A percentile compares a stretch with the other conserved stretches of the same genome.
Evolutionary conservation across 1,140 invertebrate genomes (phyloP).

Genomic region (Argopecten irradians): DNA sequence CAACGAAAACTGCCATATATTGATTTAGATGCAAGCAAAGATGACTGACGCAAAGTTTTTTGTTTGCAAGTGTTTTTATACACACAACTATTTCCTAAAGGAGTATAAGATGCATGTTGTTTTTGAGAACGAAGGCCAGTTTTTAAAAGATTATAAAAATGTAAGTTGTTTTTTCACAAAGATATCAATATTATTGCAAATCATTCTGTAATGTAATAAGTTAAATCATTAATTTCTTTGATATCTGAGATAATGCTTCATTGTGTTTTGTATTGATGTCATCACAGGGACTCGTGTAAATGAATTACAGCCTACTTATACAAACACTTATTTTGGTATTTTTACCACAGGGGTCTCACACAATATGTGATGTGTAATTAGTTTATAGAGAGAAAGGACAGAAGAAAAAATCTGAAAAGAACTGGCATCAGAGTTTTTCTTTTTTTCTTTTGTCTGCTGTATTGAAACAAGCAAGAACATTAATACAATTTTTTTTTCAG

Average conservation of each 20-base stretch:
- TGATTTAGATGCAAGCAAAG: too few relatives aligned
- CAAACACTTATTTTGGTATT: background rate
- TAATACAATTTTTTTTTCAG: constrained; percentile 45
- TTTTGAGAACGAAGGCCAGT: constrained; percentile 36
- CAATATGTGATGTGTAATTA: too few relatives aligned
- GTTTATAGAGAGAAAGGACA: too few relatives aligned
- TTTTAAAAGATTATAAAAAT: constrained; percentile 37
- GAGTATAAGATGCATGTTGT: constrained; percentile 51
- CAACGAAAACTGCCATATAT: too few relatives aligned
- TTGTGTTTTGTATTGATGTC: background rate
- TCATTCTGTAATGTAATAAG: background rate
- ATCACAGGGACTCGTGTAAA: background rate
- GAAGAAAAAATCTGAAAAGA: background rate
- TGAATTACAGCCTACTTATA: background rate
- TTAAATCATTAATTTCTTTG: background rate
- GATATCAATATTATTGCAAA: background rate
- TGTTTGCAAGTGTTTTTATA: constrained; percentile 54
- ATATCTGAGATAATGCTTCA: background rate
- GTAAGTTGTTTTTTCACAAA: background rate
- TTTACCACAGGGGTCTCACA: too few relatives aligned
- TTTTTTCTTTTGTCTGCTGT: background rate
- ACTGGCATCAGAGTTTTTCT: background rate
- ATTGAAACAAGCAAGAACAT: background rate
- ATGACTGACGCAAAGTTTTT: constrained; percentile 28
- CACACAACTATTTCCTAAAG: constrained; percentile 52